Percentiles rank a stretch among this genome's conserved stretches.
Evolutionary conservation across 2,888 invertebrate species (phyloP).

Genomic region (Acrocyrtus sp.): DNA sequence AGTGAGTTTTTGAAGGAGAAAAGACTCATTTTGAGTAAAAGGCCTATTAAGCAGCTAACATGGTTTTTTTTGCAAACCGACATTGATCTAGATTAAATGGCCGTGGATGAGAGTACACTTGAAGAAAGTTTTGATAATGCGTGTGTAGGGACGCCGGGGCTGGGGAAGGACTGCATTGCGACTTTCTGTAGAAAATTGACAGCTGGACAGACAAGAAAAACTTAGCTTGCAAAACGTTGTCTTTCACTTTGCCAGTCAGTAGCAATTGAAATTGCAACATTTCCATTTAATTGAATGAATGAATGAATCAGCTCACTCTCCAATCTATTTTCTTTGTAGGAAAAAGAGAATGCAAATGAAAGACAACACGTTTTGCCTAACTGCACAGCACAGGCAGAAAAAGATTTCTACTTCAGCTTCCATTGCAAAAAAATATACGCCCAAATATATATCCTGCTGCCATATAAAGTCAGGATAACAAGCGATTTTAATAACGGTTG

Average conservation of each 20-base stretch:
- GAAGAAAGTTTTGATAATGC: too few relatives aligned
- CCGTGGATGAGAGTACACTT: constrained; percentile 33
- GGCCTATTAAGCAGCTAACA: too few relatives aligned
- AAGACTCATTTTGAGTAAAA: too few relatives aligned
- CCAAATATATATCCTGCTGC: neutral
- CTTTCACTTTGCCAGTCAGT: neutral
- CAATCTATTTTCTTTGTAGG: neutral
- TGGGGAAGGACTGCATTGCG: neutral
- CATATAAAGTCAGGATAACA: neutral
- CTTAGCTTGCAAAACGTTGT: neutral
- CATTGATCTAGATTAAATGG: constrained; percentile 43
- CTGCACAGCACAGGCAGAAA: too few relatives aligned
- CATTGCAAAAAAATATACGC: neutral
- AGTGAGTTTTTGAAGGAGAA: too few relatives aligned
- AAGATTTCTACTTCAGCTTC: too few relatives aligned
- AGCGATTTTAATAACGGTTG: constrained; percentile 21
- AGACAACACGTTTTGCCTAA: too few relatives aligned
- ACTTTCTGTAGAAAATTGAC: neutral
- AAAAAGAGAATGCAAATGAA: too few relatives aligned
- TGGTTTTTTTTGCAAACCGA: constrained; percentile 3
- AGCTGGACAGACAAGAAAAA: neutral
- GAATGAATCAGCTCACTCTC: neutral
- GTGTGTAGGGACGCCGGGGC: neutral
- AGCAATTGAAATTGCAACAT: neutral
- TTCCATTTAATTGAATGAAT: constrained; percentile 11